These are phyloP conservation scores for Pristis pectinata DNA, from an alignment of 2,797 vertebrate species.

Conservation along the genomic window DNA sequence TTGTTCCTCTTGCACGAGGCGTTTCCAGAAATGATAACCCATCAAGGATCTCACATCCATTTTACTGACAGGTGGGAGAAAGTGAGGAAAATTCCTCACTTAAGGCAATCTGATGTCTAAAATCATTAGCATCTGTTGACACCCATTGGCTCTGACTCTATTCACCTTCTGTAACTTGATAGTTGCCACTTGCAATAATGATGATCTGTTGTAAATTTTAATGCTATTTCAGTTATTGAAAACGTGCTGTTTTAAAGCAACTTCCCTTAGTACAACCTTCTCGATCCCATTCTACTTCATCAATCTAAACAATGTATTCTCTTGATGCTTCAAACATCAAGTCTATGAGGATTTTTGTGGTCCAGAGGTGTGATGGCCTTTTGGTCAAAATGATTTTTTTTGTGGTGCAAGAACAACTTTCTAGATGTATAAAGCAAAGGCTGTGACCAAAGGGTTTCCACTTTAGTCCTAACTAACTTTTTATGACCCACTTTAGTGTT, in stretches of 20 bases:
- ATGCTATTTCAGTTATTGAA: background rate
- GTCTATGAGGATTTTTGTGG: too few species aligned
- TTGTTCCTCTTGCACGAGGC: too few species aligned
- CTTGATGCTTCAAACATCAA: background rate
- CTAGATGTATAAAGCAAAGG: background rate
- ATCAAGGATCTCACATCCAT: too few species aligned
- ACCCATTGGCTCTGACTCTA: too few species aligned
- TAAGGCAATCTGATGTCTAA: background rate
- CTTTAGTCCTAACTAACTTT: background rate
- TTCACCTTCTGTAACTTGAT: background rate
- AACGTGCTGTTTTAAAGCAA: background rate
- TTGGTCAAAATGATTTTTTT: too few species aligned
- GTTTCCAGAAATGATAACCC: too few species aligned
- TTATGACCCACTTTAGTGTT: background rate
- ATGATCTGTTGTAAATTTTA: too few species aligned
- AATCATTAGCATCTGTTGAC: background rate
- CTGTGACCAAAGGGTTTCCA: background rate
- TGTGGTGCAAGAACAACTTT: too few species aligned
- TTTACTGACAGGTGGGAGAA: too few species aligned
- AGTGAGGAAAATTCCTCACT: background rate
- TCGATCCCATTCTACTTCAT: background rate
- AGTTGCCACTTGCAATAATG: background rate
- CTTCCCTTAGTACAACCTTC: background rate
- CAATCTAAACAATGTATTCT: background rate
- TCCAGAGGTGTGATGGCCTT: background rate